Conservation (phyloP, 2,888 invertebrate species). For the Monoplex corrugatus region DNA sequence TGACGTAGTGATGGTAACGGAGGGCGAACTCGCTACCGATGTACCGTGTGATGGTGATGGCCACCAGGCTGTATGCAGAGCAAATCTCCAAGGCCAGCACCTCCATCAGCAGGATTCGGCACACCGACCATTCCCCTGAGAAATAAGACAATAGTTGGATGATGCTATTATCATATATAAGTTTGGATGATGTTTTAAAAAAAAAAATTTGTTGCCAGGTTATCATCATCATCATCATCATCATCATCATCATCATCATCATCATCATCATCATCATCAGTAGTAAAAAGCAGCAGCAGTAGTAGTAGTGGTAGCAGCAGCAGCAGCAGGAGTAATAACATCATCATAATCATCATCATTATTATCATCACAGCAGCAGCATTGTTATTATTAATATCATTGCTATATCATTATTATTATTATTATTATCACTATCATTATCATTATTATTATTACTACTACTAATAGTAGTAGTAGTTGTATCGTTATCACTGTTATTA, state of each 20-base stretch:
- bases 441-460: background rate
- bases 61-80: conserved; percentile 66
- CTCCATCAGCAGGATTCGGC: conserved; percentile 58
- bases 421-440: background rate
- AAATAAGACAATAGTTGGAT: no score
- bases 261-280: background rate
- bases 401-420: background rate
- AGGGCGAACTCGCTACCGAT: conserved; percentile 63
- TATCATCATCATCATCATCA: background rate
- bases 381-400: background rate
- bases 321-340: background rate
- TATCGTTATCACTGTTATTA: background rate
- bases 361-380: background rate
- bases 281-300: background rate
- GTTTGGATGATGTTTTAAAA: no score
- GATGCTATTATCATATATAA: no score
- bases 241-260: background rate
- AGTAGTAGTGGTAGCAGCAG: background rate
- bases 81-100: conserved; percentile 62
- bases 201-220: no score
- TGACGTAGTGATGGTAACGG: conserved; percentile 60
- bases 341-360: background rate
- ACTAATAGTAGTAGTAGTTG: background rate
- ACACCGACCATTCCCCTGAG: conserved; percentile 63
- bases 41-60: conserved; percentile 63